Evolutionary conservation across 2,113 vertebrate species (phyloP), one percentile per base, ranked within the genome.

Genomic region (Rhodinocichla rosea): DNA sequence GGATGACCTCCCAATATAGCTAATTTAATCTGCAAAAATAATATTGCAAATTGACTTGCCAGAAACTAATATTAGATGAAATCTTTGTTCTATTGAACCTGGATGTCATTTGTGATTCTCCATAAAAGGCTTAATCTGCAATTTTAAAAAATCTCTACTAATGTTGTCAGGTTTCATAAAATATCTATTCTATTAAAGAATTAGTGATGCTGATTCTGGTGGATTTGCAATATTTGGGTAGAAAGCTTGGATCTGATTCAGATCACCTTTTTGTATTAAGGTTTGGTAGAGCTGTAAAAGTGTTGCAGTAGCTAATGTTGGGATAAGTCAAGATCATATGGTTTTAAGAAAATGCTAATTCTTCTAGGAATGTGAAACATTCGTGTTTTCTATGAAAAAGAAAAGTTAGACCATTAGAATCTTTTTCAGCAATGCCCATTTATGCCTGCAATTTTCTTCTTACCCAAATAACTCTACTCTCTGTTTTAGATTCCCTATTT

Each of bases 21-120:
- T 97, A 96, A 98, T 98, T 97, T 94, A 97, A 97, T 98, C 97
- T 95, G 77, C 59, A 97, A 96, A 93, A 97, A 97, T 95, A 96
- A 95, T 95, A 93, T 97, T 83, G 64, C 95, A 95, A 96, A 97
- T 95, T 95, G 95, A 97, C 96, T 97, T 95, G 87, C 95, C 86
- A 57, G 81, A 97, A 96, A 94, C 95, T 81, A 94, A 87, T 95
- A 94, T 93, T 89, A 97, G 95, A 97, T 95, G 93, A 95, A 96
- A 92, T 97, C 92, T 97, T 96, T 94, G 83, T 97, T 97, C 95
- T 89, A 70, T 92, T 85, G 96, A 93, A 96, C 92, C 92, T 69
- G 92, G 55, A 97, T 97, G 96, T 97, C 97, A 95, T 97, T 96
- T 97, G 82, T 74, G 67, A 92, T 96, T 98, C 79, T 52, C 78